These are phyloP conservation scores for Porites divaricata DNA, from an alignment of 92 coral and sea anemone species.

Conservation along the genomic window DNA sequence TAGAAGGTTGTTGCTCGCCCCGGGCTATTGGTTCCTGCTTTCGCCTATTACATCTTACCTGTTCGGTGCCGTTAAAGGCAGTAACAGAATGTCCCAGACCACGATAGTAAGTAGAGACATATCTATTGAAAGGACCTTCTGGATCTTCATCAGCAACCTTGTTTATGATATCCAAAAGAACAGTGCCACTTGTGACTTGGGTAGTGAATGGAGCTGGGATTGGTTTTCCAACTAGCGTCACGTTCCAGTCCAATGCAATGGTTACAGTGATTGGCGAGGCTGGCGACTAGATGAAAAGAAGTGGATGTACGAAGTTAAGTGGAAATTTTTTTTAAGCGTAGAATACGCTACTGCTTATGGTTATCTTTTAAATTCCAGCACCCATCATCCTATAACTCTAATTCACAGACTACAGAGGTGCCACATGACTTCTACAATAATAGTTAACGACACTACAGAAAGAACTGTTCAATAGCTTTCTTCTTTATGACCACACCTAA, in stretches of 20 bases:
- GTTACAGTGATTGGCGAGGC: constrained; percentile 42
- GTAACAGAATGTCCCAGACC: constrained; percentile 22
- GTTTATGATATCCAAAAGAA: constrained; percentile 26
- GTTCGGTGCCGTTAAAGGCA: constrained; percentile 22
- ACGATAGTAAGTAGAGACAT: constrained; percentile 7
- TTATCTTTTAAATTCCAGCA: too few species aligned
- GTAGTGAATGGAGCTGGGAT: constrained; percentile 32
- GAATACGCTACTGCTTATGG: too few species aligned
- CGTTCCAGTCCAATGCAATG: constrained; percentile 34
- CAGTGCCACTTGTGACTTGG: constrained; percentile 9
- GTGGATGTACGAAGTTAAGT: too few species aligned
- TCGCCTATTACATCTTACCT: background rate
- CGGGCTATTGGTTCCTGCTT: too few species aligned
- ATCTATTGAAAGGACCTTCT: constrained; percentile 24
- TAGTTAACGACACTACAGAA: too few species aligned
- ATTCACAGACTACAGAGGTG: too few species aligned
- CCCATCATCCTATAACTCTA: too few species aligned
- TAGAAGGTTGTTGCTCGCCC: too few species aligned
- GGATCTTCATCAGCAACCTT: constrained; percentile 19
- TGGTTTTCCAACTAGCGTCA: constrained; percentile 13
- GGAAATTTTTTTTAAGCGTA: too few species aligned
- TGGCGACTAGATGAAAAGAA: background rate
- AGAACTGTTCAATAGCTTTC: too few species aligned
- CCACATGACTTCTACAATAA: too few species aligned
- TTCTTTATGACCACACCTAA: too few species aligned